Percentiles rank a stretch among this genome's conserved stretches.
Conservation (phyloP, 2,888 invertebrate species). For the Baccha elongata region DNA sequence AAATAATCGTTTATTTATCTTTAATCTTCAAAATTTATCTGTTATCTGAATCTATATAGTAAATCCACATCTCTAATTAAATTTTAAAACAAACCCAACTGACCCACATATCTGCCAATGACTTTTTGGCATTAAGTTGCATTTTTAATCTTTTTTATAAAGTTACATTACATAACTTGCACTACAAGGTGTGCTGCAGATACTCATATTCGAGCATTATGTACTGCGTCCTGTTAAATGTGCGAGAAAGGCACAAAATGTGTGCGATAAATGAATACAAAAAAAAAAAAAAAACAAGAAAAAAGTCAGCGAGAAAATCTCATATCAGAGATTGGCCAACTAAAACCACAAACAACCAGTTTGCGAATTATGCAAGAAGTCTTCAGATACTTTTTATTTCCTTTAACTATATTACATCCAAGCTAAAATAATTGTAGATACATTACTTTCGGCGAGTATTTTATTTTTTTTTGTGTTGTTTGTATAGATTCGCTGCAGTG, state of each 20-base stretch:
- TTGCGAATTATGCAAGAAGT: conserved; percentile 56
- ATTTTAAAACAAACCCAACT: conserved; percentile 31
- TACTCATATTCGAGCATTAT: conserved; percentile 19
- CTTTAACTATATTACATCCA: background rate
- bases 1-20: background rate
- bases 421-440: conserved; percentile 22
- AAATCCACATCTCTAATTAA: background rate
- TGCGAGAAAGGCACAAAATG: conserved; percentile 8
- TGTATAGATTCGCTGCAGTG: conserved; percentile 17
- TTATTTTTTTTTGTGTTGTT: too few relatives aligned
- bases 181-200: background rate
- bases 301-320: conserved; percentile 6
- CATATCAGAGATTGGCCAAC: conserved; percentile 21
- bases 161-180: conserved; percentile 35
- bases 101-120: conserved; percentile 29
- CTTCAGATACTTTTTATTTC: conserved; percentile 11
- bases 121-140: conserved; percentile 56
- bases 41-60: background rate
- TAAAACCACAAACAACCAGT: conserved; percentile 39
- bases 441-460: background rate
- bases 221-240: conserved; percentile 37
- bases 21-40: background rate
- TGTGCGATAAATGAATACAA: background rate
- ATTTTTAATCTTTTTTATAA: conserved; percentile 14
- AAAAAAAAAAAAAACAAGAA: background rate